Conservation (phyloP, 2,113 vertebrate species). For the Peromyscus maniculatus region DNA sequence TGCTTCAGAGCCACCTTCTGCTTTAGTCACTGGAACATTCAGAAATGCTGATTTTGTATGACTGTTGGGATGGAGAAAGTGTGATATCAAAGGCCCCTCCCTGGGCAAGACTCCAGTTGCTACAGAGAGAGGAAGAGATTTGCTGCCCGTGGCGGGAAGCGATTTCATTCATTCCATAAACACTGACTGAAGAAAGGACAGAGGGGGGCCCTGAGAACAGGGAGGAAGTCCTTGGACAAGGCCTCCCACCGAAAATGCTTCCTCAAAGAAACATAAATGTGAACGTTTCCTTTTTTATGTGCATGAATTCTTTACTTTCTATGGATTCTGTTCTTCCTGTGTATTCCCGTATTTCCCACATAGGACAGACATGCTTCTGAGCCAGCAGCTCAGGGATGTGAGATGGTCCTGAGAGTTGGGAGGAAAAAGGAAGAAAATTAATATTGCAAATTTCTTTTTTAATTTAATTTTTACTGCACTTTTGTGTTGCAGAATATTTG, state of each 20-base stretch:
- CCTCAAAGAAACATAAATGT: conserved; percentile 14
- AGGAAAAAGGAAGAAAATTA: neutral
- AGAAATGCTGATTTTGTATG: conserved; percentile 52
- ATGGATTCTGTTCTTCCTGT: neutral
- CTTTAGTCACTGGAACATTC: neutral
- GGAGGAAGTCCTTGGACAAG: neutral
- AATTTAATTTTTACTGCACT: neutral
- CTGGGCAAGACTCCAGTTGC: conserved; percentile 26
- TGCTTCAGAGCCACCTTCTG: conserved; percentile 56
- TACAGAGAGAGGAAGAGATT: neutral
- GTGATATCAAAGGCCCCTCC: neutral
- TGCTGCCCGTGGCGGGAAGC: neutral
- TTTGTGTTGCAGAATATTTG: neutral
- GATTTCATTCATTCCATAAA: conserved; percentile 27
- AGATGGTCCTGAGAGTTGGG: neutral
- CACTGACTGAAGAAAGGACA: neutral
- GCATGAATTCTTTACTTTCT: conserved; percentile 25
- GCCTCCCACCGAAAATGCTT: conserved; percentile 33
- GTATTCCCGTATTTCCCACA: neutral
- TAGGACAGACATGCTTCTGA: neutral
- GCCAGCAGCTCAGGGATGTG: neutral
- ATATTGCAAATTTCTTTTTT: neutral
- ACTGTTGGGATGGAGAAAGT: conserved; percentile 4
- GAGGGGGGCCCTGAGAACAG: neutral
- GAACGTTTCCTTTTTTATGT: neutral